Percentiles rank a stretch among this genome's conserved stretches.
Evolutionary conservation across 2,797 vertebrate genomes (phyloP).

Genomic region (Pelodytes ibericus): DNA sequence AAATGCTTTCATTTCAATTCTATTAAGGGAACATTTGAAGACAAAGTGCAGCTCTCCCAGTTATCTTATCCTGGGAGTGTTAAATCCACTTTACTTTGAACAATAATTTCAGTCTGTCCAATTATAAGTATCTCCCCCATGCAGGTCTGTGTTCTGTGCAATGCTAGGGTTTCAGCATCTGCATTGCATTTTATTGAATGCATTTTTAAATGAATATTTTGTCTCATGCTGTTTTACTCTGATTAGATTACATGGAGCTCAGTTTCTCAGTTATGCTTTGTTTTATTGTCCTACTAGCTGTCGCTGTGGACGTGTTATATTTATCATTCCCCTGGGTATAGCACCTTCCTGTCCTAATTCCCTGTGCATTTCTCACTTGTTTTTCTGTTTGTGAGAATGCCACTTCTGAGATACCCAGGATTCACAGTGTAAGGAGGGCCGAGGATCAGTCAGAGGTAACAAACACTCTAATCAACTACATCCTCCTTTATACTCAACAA

Average conservation of each 20-base stretch:
- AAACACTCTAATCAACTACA: too few relatives aligned
- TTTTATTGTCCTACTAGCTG: neutral
- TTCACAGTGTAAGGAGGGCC: too few relatives aligned
- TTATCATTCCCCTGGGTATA: neutral
- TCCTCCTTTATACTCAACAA: too few relatives aligned
- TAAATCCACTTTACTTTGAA: conserved; percentile 35
- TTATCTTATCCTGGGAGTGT: neutral
- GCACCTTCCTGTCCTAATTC: too few relatives aligned
- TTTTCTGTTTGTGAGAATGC: too few relatives aligned
- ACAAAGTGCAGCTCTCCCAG: conserved; percentile 2
- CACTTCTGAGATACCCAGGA: too few relatives aligned
- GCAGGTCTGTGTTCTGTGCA: conserved; percentile 37
- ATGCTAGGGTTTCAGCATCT: conserved; percentile 37
- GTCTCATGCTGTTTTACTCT: conserved; percentile 39
- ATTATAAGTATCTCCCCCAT: conserved; percentile 22
- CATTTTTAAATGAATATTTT: conserved; percentile 49
- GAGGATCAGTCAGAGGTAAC: too few relatives aligned
- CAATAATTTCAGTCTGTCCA: conserved; percentile 22
- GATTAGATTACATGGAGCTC: conserved; percentile 49
- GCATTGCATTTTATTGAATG: conserved; percentile 43
- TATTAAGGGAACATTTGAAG: too few relatives aligned
- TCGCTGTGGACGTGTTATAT: neutral
- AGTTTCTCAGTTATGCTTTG: too few relatives aligned
- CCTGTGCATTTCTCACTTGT: too few relatives aligned
- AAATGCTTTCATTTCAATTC: conserved; percentile 42